Evolutionary conservation across 2,113 vertebrate genomes (phyloP).

Genomic region (Alouatta palliata): DNA sequence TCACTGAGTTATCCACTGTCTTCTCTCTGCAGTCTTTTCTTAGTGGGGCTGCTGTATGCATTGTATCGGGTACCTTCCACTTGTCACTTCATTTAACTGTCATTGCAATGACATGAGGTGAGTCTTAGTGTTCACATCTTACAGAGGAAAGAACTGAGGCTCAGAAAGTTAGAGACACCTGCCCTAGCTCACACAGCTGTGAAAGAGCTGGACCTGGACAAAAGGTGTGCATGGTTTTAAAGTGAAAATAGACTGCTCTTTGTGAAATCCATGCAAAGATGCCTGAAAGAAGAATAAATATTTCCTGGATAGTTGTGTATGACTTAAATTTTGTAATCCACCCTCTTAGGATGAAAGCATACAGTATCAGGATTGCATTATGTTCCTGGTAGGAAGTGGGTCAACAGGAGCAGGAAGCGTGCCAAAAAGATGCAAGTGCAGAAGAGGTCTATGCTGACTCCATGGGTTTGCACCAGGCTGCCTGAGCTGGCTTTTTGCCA

Average conservation of each 20-base stretch:
- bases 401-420: background rate
- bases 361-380: background rate
- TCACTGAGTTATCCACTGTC: no score
- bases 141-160: background rate
- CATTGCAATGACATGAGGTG: background rate
- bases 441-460: background rate
- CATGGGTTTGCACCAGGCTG: background rate
- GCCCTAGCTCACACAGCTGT: background rate
- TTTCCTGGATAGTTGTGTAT: background rate
- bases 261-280: background rate
- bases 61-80: background rate
- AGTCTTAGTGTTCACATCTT: background rate
- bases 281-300: background rate
- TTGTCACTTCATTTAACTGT: background rate
- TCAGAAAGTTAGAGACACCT: background rate
- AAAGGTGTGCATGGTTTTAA: background rate
- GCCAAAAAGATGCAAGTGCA: background rate
- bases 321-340: background rate
- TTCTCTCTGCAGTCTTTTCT: background rate
- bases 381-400: background rate
- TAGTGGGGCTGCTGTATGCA: background rate
- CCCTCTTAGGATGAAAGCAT: background rate
- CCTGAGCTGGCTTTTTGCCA: background rate
- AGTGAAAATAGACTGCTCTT: background rate
- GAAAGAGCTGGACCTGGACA: background rate